Evolutionary conservation across 2,113 vertebrate genomes (phyloP), one percentile per base, ranked within the genome.

Genomic region (Bos indicus): DNA sequence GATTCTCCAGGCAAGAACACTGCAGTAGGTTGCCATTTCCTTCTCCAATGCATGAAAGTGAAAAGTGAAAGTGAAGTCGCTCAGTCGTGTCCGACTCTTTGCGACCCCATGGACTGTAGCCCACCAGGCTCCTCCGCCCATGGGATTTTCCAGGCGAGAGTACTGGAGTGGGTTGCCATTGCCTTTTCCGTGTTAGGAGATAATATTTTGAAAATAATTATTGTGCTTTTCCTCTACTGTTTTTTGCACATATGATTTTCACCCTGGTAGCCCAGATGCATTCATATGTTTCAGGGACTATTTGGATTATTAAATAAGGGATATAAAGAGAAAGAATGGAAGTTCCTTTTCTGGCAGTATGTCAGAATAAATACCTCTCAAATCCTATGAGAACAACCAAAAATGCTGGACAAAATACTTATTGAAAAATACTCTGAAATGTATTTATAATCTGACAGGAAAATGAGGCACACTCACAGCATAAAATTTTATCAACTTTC

Each of bases 181-280:
- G 28, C 28, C 14, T 62, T 33, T 28, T 62, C 60, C 28, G 0
- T 62, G 60, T 60, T 88, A 82, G 30, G 46, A 90, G 57, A 15
- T 59, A 81, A 59, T 7, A 33, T 48, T 92, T 67, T 94, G 36
- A 95, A 91, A 92, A 94, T 43, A 91, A 52, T 80, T 16, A 60
- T 5, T 57, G 33, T 52, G 6, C 10, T 56, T 52, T 67, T 52
- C 28, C 46, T 81, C 19, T 78, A 30, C 36, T 82, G 78, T 43
- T 40, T 89, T 82, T 57, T 82, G 62, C 43, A 95, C 40, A 26
- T 46, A 28, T 13, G 28, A 60, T 40, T 64, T n/a, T 57, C 33
- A 96, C 15, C 11, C 15, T 80, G 30, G 52, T 30, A 51, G 40
- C 43, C 67, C 89, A 59, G 64, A 91, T 51, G 23, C 3, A 52